These are phyloP conservation scores for Florisuga fusca DNA, from an alignment of 2,797 vertebrate genomes.

Conservation along the genomic window DNA sequence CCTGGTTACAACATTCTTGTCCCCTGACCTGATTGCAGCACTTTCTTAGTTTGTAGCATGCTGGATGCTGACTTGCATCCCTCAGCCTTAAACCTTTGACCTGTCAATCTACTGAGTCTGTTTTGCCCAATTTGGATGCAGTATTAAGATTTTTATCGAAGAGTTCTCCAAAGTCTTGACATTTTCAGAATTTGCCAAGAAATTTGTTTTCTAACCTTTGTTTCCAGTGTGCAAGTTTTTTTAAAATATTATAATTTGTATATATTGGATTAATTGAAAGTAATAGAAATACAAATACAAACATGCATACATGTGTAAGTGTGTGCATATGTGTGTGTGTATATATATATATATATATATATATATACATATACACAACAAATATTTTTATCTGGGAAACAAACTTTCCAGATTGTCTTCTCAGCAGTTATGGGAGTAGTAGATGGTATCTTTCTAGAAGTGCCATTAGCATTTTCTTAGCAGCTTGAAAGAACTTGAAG, in stretches of 20 bases:
- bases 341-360: too few species aligned
- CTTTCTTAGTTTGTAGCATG: not conserved
- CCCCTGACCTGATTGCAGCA: not conserved
- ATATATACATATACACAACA: not conserved
- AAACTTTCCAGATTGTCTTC: not conserved
- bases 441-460: not conserved
- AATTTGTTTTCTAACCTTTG: not conserved
- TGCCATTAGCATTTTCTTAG: not conserved
- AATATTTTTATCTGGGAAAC: not conserved
- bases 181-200: not conserved
- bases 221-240: not conserved
- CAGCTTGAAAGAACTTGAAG: not conserved
- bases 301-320: fast-evolving
- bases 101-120: not conserved
- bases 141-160: not conserved
- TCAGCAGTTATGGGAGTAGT: not conserved
- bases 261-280: not conserved
- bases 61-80: not conserved
- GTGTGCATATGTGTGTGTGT: not conserved
- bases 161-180: not conserved
- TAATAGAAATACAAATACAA: not conserved
- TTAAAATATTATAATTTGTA: not conserved
- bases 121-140: not conserved
- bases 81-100: not conserved
- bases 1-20: not conserved